Percentiles rank a stretch among this genome's conserved stretches.
These are phyloP conservation scores for Lutjanus erythropterus DNA, from an alignment of 2,113 vertebrate species.

Conservation along the genomic window DNA sequence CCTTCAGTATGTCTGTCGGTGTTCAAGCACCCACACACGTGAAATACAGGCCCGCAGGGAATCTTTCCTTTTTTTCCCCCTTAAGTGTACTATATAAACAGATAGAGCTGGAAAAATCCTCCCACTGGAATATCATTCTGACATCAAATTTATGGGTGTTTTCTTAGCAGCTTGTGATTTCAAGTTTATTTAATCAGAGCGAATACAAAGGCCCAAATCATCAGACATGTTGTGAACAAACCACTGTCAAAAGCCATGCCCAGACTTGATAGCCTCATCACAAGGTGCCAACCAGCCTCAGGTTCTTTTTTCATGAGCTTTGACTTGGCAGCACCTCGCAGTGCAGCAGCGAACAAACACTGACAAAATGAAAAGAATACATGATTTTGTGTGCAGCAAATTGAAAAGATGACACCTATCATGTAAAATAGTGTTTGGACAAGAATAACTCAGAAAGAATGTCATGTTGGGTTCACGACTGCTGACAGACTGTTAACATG, in stretches of 20 bases:
- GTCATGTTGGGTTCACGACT: not conserved
- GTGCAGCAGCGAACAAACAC: slow-evolving; percentile 24
- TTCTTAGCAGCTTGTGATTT: slow-evolving; percentile 68
- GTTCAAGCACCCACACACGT: slow-evolving; percentile 20
- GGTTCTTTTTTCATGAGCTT: slow-evolving; percentile 57
- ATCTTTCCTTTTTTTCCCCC: not conserved
- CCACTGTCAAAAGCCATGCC: slow-evolving; percentile 50
- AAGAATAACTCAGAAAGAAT: not conserved
- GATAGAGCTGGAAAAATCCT: slow-evolving; percentile 68
- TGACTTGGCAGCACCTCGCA: slow-evolving; percentile 38
- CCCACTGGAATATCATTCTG: slow-evolving; percentile 56
- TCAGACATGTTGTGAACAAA: slow-evolving; percentile 66
- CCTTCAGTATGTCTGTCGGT: slow-evolving; percentile 20
- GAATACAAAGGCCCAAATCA: slow-evolving; percentile 56
- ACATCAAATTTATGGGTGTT: slow-evolving; percentile 63
- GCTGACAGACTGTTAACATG: not conserved
- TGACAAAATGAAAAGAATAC: slow-evolving; percentile 24
- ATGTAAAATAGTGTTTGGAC: slow-evolving; percentile 12
- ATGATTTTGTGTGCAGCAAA: not conserved
- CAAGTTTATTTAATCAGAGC: slow-evolving; percentile 72
- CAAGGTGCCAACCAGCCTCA: slow-evolving; percentile 39
- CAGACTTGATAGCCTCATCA: slow-evolving; percentile 64
- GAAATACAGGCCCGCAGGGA: slow-evolving; percentile 30
- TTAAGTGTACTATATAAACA: slow-evolving; percentile 70
- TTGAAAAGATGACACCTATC: not conserved